Base-by-base conservation (phyloP, 1,140 invertebrate species). In the Drosophila repletoides region DNA sequence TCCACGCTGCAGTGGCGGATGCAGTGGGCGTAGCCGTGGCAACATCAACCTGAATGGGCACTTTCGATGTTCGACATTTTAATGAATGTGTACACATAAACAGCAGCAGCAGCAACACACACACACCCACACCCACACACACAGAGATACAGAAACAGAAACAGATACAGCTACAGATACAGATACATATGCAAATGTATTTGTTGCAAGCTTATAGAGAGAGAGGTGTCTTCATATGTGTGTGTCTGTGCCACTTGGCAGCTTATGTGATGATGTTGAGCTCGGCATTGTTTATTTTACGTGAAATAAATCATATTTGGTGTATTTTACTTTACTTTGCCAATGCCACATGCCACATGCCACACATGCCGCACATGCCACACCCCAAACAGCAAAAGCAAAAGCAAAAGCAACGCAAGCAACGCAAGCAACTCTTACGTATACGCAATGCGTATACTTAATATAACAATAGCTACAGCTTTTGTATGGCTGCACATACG, bases 41-140 rank as follows among this genome's bases (percentile, higher is more conserved):
- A 70, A 48, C 74, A 83, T 55, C 75, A 86, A 86, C 80, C 80
- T 86, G 80, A 84, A 84, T 84, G 70, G 80, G 80, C 80, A 84
- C 80, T 84, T 84, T 84, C 80, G 80, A 84, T 84, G 80, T 84
- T 86, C 80, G 80, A 86, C 80, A 86, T 86, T 84, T 84, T 84
- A 84, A 84, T 84, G 80, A 84, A 84, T 84, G 80, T 84, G 80
- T 86, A 84, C 80, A 86, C 80, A 84, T 84, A 86, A 84, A 86
- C 80, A 84, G 75, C 66, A 61, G 29, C 52, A 64, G 34, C 34
- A 43, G 4, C 31, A 45, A 22, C 41, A 19, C 24, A 26, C 36
- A 59, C 33, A 52, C 24, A 34, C 12, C 24, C 45, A 36, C 24
- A 45, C 38, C 29, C 49, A 52, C 24, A 19, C n/a, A 34, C 40